phyloP scores from a whole-genome alignment of 2,888 invertebrate species.

The Eustalomyia histrio region DNA sequence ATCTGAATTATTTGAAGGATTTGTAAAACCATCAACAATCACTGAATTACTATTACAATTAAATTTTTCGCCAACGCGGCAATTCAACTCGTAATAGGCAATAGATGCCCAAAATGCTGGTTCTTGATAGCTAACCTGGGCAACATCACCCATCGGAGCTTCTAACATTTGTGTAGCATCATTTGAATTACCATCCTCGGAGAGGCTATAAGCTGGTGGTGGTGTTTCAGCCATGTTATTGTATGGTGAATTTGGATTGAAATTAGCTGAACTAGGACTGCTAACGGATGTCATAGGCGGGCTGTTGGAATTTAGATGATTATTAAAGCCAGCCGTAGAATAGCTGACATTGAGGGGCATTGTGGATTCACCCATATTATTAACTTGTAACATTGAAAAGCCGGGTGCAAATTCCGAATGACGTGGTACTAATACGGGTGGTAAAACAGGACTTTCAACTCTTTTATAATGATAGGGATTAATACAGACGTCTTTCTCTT shows the following conservation, averaged over 20 bases:
- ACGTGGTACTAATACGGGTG: constrained; percentile 97
- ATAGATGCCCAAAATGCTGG: constrained; percentile 99
- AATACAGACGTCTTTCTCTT: constrained; percentile 99
- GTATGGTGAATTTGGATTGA: constrained; percentile 87
- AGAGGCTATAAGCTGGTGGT: constrained; percentile 95
- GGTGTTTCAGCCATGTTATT: constrained; percentile 94
- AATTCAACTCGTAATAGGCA: constrained; percentile 98
- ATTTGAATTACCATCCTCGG: constrained; percentile 87
- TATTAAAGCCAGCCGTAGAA: constrained; percentile 89
- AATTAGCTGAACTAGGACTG: constrained; percentile 83
- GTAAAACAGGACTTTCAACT: constrained; percentile 97
- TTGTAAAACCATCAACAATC: constrained; percentile 99
- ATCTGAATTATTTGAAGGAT: constrained; percentile 97
- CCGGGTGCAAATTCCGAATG: constrained; percentile 97
- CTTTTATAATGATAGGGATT: constrained; percentile 99
- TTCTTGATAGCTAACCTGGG: constrained; percentile 94
- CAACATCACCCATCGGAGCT: constrained; percentile 86
- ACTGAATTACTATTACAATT: constrained; percentile 95
- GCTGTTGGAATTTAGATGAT: constrained; percentile 80
- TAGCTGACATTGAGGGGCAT: constrained; percentile 98
- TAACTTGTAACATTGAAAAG: constrained; percentile 93
- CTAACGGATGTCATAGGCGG: constrained; percentile 83
- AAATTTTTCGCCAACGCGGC: constrained; percentile 97
- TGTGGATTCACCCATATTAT: constrained; percentile 89
- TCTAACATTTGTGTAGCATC: constrained; percentile 82